Evolutionary conservation across 2,797 vertebrate species (phyloP).

Genomic region (Sciaenops ocellatus): DNA sequence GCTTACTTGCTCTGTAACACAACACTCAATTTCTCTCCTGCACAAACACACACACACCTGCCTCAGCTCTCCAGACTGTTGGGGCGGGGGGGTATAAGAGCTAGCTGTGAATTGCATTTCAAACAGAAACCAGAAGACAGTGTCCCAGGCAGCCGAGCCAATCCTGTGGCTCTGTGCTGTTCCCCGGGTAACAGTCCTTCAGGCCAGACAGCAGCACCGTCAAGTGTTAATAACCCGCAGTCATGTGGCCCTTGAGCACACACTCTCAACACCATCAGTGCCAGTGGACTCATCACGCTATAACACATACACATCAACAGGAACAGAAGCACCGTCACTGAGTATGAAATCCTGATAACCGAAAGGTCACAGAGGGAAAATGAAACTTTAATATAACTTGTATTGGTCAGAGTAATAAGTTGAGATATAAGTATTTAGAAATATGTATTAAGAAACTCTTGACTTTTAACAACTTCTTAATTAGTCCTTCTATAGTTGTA

Average conservation of each 20-base stretch:
- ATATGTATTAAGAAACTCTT: background rate
- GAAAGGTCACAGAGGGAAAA: background rate
- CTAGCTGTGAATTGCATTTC: conserved; percentile 73
- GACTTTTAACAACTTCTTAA: background rate
- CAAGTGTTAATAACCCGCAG: conserved; percentile 83
- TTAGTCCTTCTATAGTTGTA: background rate
- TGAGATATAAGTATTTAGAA: background rate
- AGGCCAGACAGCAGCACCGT: conserved; percentile 76
- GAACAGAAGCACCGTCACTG: conserved; percentile 34
- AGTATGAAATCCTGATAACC: conserved; percentile 14
- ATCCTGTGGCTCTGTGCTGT: conserved; percentile 68
- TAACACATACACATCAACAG: conserved; percentile 53
- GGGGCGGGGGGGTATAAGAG: conserved; percentile 49
- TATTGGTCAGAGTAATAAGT: conserved; percentile 1
- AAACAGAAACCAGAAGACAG: conserved; percentile 56
- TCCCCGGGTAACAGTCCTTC: conserved; percentile 82
- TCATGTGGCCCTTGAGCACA: conserved; percentile 74
- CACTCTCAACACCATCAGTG: conserved; percentile 51
- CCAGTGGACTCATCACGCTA: conserved; percentile 57
- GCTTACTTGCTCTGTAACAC: conserved; percentile 19
- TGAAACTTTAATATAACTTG: background rate
- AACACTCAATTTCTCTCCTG: conserved; percentile 17
- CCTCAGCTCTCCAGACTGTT: conserved; percentile 28
- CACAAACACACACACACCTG: conserved; percentile 44
- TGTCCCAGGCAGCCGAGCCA: conserved; percentile 53